Base-by-base conservation (phyloP, 1,140 invertebrate species). In the Drosophila aff. region DNA sequence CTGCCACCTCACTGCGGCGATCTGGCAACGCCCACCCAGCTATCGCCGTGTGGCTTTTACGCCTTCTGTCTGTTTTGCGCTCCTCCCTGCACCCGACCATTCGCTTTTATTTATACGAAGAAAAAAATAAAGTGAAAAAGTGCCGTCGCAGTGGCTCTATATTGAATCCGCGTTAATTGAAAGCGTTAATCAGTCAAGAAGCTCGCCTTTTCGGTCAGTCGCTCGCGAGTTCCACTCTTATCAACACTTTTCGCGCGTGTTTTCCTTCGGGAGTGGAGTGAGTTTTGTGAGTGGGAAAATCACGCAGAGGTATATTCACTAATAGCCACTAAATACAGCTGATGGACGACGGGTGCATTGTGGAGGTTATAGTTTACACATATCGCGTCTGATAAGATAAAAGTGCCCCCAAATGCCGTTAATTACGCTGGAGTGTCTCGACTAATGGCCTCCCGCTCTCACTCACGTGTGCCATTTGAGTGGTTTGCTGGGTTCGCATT, bases 51-150 rank as follows among this genome's bases (percentile, higher is more conserved):
- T 26, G 55, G 28, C 38, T 40, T 63, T 41, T 71, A 40, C 21
- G 44, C n/a, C 33, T 47, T 18, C 52, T 43, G 53, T 59, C 65
- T 50, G 36, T 71, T 73, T 81, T 87, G 50, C 62, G 77, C 84
- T 87, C 66, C 76, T 65, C 68, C 52, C 58, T 69, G 61, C 63
- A 66, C 68, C 38, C 59, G 50, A 67, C 80, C 40, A 57, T 89
- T 79, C 74, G 69, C 61, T 78, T 87, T 89, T 87, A 87, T 89
- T 87, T 87, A 83, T 84, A 78, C 74, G 67, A 79, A 69, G n/a
- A 57, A 57, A 59, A 59, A 50, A 80, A 50, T 63, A 26, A 57
- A 58, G 38, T 46, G 38, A 65, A 47, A 53, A 49, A 43, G 18
- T 57, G 33, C 49, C 40, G n/a, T 66, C 64, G 53, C 58, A 26